These are phyloP conservation scores for Atta texana DNA, from an alignment of 1,140 invertebrate species.

Conservation along the genomic window DNA sequence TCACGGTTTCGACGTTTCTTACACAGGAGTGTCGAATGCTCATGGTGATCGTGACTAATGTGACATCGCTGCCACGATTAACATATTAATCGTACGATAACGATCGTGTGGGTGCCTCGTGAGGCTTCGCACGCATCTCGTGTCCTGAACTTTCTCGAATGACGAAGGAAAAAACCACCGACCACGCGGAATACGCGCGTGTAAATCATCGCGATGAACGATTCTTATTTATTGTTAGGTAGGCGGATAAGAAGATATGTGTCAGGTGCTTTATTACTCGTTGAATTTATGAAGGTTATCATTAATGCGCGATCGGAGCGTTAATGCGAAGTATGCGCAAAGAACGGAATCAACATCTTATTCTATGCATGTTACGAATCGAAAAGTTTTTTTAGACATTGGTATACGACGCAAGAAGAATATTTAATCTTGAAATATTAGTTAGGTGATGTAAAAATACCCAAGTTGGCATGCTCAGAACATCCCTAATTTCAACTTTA, in stretches of 20 bases:
- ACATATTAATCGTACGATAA: constrained; percentile 63
- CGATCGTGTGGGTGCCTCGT: constrained; percentile 15
- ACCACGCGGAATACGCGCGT: constrained; percentile 1
- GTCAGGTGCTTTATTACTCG: constrained; percentile 24
- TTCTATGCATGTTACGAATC: not conserved
- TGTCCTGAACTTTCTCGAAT: not conserved
- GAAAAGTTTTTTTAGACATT: not conserved
- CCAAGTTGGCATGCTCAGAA: no score
- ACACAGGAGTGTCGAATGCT: constrained; percentile 20
- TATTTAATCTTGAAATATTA: not conserved
- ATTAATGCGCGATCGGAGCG: constrained; percentile 28
- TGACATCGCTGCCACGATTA: constrained; percentile 51
- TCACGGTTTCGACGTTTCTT: constrained; percentile 2
- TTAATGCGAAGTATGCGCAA: not conserved
- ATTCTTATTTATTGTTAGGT: constrained; percentile 68
- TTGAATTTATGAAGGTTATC: constrained; percentile 31
- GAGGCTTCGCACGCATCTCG: constrained; percentile 21
- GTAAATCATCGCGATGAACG: constrained; percentile 59
- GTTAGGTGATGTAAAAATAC: no score
- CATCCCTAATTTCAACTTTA: no score
- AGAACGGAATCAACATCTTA: not conserved
- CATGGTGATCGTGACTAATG: constrained; percentile 36
- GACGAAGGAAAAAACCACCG: constrained; percentile 7
- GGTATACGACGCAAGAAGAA: not conserved
- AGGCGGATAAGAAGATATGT: constrained; percentile 65